Base-by-base conservation (phyloP, 2,888 invertebrate genomes). In the Pristionchus exspectatus region DNA sequence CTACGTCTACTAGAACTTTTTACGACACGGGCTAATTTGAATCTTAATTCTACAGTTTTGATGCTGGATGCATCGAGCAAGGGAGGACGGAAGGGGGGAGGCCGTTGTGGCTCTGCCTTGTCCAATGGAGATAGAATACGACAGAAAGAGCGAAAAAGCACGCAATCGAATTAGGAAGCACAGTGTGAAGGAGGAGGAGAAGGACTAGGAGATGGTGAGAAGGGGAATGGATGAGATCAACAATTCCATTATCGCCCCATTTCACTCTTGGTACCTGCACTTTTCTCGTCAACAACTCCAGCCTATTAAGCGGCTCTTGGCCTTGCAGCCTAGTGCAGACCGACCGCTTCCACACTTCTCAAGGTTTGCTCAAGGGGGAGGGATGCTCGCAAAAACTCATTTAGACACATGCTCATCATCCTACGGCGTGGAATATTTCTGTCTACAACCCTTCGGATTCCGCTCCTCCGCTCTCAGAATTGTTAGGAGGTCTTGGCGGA, bases 81-180 rank as follows among this genome's bases (percentile, higher is more conserved):
- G 24, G 21, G 18, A 30, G 72, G 21, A 56, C 56, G 56, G 56
- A 21, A 1, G 56, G 56, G 14, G 5, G 21, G 56, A 16, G 21
- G 56, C 56, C 18, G 21, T 2, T 56, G 56, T 21, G 56, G 56
- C 3, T 16, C 56, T 56, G 56, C 18, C 56, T 56, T 56, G 56
- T 56, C 56, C 21, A 74, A 74, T 74, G 72, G 38, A 38, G 38
- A 74, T 74, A 38, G 72, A 74, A 38, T 9, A 38, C 18, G 72
- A 77, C 44, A 77, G 77, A 77, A 50, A 77, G 77, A 77, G 77
- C 77, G 77, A 50, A n/a, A 72, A 77, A 50, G 77, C 77, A 77
- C 38, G 77, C 44, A 77, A 77, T 77, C 77, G 77, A 77, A 77
- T 77, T 77, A 77, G 77, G 77, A 72, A 72, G 72, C 72, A 72